phyloP scores from a whole-genome alignment of 2,113 vertebrate genomes.

The Rostratula benghalensis region DNA sequence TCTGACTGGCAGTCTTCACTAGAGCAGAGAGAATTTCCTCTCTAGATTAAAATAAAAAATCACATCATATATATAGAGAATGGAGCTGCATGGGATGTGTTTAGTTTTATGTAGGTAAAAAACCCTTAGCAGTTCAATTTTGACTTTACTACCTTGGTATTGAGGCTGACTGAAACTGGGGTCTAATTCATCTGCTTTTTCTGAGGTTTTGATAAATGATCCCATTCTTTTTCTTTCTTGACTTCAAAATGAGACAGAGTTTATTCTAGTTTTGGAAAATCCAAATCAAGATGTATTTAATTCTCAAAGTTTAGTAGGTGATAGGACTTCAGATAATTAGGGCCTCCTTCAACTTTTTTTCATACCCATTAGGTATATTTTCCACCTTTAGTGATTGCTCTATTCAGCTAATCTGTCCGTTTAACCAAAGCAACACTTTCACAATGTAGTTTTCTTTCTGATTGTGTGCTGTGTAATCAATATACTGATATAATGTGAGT shows the following conservation, averaged over 20 bases:
- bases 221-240: neutral
- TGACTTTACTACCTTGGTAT: accelerated
- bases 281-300: neutral
- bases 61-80: neutral
- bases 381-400: constrained; percentile 72
- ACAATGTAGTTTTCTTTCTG: constrained; percentile 79
- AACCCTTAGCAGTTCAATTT: neutral
- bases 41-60: neutral
- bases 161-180: neutral
- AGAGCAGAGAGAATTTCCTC: neutral
- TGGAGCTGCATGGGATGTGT: neutral
- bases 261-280: neutral
- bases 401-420: constrained; percentile 76
- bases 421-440: constrained; percentile 81
- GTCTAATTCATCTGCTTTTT: neutral
- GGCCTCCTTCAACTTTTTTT: neutral
- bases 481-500: constrained; percentile 81
- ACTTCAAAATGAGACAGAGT: neutral
- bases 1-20: neutral
- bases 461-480: constrained; percentile 84
- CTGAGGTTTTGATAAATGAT: neutral
- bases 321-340: neutral
- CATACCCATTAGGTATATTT: constrained; percentile 21
- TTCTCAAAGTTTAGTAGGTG: neutral
- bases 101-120: neutral